Evolutionary conservation across 2,797 vertebrate genomes (phyloP), one percentile per base, ranked within the genome.

Genomic region (Hippopotamyrus pictus): DNA sequence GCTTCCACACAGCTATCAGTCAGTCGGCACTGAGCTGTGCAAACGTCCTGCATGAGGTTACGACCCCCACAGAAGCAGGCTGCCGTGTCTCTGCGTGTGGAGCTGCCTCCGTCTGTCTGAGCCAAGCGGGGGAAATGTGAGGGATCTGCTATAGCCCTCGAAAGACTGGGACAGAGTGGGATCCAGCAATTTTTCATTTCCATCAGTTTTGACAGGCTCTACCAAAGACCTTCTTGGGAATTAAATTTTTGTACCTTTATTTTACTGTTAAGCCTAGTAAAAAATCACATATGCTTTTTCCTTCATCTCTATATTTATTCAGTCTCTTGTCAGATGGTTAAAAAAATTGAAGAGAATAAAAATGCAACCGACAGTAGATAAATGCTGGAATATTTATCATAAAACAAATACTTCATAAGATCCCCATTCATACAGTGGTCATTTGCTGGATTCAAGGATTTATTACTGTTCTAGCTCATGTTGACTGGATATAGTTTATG

Each of bases 1-100:
- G 37, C 91, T 86, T 89, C 82, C 88, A 90, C 87, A 44, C 91
- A 87, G 73, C 86, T 65, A 90, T 90, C 88, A 86, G 86, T 89
- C 86, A 87, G 89, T n/a, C 54, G 9, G 57, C 88, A 37, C n/a
- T 82, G 51, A 89, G 88, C 79, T 62, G 79, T 84, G 54, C n/a
- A 33, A 79, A 19, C 6, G 89, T 51, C 37, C 41, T 89, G n/a
- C n/a, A 9, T 6, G 6, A 85, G 84, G 89, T 89, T 51, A 76
- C 6, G 62, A 57, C 89, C 89, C 89, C 65, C 62, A 46, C 50
- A 37, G 59, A 89, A 87, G 37, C 84, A 76, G 8, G 22, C 29
- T 12, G 46, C 59, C 88, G 2, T 11, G 11, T 57, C 51, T 51
- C 51, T 19, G 25, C 2, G 17, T 12, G 53, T 57, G 53, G 14